Conservation (phyloP, 2,797 vertebrate species). For the Craterocephalus amniculus region DNA sequence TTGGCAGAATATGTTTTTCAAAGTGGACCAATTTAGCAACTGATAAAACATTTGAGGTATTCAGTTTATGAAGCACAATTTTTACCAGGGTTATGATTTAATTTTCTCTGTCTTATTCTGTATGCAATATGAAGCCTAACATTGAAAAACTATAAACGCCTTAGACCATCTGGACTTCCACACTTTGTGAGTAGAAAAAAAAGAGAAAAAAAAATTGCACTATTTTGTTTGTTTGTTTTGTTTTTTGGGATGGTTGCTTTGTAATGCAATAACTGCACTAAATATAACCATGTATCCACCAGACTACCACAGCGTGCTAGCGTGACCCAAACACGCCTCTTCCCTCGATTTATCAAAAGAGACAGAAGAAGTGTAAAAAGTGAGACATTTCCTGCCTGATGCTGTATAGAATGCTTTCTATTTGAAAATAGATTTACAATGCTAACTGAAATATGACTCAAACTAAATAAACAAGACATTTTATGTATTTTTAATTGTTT, state of each 20-base stretch:
- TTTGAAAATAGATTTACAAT: constrained; percentile 84
- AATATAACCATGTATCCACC: constrained; percentile 80
- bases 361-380: constrained; percentile 75
- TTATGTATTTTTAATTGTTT: constrained; percentile 84
- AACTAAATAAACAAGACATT: constrained; percentile 85
- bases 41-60: constrained; percentile 74
- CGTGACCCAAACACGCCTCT: constrained; percentile 77
- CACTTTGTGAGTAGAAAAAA: constrained; percentile 78
- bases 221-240: constrained; percentile 78
- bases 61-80: constrained; percentile 86
- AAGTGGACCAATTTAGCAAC: constrained; percentile 82
- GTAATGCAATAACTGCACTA: constrained; percentile 88
- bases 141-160: constrained; percentile 82
- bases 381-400: constrained; percentile 84
- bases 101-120: constrained; percentile 83
- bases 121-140: constrained; percentile 86
- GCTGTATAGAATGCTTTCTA: constrained; percentile 88
- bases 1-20: constrained; percentile 76
- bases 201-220: constrained; percentile 73
- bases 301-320: constrained; percentile 79
- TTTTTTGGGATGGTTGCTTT: constrained; percentile 83
- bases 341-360: constrained; percentile 78
- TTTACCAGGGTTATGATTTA: constrained; percentile 81
- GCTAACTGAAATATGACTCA: constrained; percentile 76
- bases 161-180: constrained; percentile 86